Base-by-base conservation (phyloP, 2,888 invertebrate species). In the Epirrhoe alternata region DNA sequence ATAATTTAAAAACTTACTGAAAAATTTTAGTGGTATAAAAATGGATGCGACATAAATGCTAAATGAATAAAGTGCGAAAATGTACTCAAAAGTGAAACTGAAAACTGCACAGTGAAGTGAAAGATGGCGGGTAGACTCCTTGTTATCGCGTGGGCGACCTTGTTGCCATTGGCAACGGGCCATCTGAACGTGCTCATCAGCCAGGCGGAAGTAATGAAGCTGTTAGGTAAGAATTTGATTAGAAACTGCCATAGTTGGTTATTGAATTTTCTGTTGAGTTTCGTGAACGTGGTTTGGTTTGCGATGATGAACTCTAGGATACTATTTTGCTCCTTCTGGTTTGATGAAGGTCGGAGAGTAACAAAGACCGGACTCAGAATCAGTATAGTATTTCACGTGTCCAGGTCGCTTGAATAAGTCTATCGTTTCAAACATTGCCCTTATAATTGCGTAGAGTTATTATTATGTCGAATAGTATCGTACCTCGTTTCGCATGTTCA, bases 121-220 rank as follows among this genome's bases (percentile, higher is more conserved):
- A 77, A 75, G 78, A 89, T 92, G 91, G 88, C 86, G 80, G 80
- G 78, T 71, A 87, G 82, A 80, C 82, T 87, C 80, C 82, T 90
- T 76, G 83, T 89, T 79, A 84, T 90, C 78, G 89, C 86, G 76
- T 91, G 90, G 88, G 87, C 86, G 79, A 84, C 86, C 76, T 85
- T 90, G 88, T 89, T 92, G 88, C 90, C 93, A 78, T 84, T 92
- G 91, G 94, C 94, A 90, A 93, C 94, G 86, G 95, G 95, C 87
- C 96, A 96, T 94, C 94, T 96, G 82, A 96, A 96, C 90, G 95
- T 97, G 83, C 97, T 96, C 90, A 96, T 97, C 93, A 96, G 96
- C 87, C 95, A 96, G 86, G 95, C 95, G 73, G 96, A 97, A 94
- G 96, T 97, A 84, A 95, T 95, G 95, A 96, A 96, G 92, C 93